These are phyloP conservation scores for Sorex araneus DNA, from an alignment of 2,113 vertebrate species.

Conservation along the genomic window DNA sequence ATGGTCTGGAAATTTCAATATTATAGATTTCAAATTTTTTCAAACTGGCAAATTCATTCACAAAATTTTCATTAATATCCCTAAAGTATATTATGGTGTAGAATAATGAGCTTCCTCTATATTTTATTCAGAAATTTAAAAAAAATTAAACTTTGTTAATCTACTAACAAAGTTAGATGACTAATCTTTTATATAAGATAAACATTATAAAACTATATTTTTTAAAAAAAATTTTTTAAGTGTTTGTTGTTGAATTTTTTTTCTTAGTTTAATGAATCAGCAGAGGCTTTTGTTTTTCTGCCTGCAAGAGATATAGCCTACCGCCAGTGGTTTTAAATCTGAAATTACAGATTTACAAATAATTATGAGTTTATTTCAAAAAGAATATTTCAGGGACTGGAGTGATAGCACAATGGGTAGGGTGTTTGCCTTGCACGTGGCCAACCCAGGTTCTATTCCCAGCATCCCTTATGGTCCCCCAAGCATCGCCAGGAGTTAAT, in stretches of 20 bases:
- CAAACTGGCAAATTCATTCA: background rate
- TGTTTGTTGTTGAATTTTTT: background rate
- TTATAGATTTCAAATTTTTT: background rate
- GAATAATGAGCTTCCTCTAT: background rate
- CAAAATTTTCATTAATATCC: background rate
- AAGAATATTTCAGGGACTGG: background rate
- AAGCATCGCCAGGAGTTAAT: too few relatives aligned
- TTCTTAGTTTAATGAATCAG: constrained; percentile 22
- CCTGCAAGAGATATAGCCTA: background rate
- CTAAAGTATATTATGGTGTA: background rate
- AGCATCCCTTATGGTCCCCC: too few relatives aligned
- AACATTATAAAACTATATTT: background rate
- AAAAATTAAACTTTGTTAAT: background rate
- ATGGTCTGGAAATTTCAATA: background rate
- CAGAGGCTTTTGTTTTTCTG: background rate
- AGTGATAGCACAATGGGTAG: too few relatives aligned
- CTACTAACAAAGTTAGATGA: background rate
- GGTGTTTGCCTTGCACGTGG: too few relatives aligned
- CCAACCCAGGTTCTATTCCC: too few relatives aligned
- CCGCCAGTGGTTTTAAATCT: constrained; percentile 45
- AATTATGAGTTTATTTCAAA: constrained; percentile 50
- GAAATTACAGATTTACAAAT: constrained; percentile 24
- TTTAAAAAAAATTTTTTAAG: too few relatives aligned
- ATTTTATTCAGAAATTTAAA: background rate
- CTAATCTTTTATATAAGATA: background rate